Evolutionary conservation across 2,113 vertebrate species (phyloP).

Genomic region (Oreamnos americanus): DNA sequence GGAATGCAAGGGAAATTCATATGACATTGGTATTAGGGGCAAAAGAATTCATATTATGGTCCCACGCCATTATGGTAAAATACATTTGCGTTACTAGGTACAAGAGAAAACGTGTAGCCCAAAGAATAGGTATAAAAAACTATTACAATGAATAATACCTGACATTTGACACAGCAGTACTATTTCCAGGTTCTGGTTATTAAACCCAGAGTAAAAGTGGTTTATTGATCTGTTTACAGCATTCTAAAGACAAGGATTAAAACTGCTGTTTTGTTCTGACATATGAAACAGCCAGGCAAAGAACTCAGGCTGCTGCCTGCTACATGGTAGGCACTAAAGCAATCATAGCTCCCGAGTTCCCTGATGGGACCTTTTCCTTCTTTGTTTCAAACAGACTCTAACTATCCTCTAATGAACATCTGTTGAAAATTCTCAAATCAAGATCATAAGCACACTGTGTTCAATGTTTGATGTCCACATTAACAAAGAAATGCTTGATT

Average conservation of each 20-base stretch:
- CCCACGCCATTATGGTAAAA: not conserved
- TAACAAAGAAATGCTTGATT: not conserved
- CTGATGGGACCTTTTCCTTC: not conserved
- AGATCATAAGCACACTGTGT: not conserved
- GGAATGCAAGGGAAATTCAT: not conserved
- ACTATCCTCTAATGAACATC: not conserved
- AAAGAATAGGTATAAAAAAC: not conserved
- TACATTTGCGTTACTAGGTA: not conserved
- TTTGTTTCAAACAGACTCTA: not conserved
- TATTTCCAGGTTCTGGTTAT: not conserved
- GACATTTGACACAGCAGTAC: not conserved
- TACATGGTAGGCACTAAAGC: not conserved
- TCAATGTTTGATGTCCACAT: not conserved
- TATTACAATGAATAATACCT: not conserved
- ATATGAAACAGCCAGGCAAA: not conserved
- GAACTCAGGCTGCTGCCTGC: too few species aligned
- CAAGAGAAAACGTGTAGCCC: not conserved
- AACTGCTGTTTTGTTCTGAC: constrained; percentile 18
- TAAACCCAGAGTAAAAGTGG: not conserved
- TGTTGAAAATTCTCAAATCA: not conserved
- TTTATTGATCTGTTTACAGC: constrained; percentile 54
- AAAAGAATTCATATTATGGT: not conserved
- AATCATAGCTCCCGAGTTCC: not conserved
- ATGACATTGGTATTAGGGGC: not conserved
- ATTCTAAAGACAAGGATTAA: not conserved